Conservation (phyloP, 2,797 vertebrate species). For the Amphiprion clarkii region DNA sequence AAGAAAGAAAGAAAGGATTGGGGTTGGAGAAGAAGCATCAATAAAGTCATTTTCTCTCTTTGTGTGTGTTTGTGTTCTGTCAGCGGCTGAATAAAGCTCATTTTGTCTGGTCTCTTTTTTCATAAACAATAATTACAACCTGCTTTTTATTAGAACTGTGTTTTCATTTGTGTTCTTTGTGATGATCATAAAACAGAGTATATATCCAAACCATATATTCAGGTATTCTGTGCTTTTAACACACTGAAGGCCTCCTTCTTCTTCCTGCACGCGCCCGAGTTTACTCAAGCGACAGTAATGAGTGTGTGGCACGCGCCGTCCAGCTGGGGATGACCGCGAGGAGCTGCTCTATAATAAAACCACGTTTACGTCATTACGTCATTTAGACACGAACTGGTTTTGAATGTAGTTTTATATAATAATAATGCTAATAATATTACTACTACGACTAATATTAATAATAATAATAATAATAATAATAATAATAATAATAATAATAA, state of each 20-base stretch:
- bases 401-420: too few species aligned
- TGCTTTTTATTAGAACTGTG: too few species aligned
- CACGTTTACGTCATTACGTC: too few species aligned
- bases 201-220: not conserved
- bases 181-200: not conserved
- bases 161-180: not conserved
- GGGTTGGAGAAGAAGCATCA: constrained; percentile 17
- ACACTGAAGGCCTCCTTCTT: not conserved
- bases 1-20: not conserved
- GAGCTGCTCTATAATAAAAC: not conserved
- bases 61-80: constrained; percentile 69
- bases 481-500: too few species aligned
- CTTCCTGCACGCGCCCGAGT: constrained; percentile 58
- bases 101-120: constrained; percentile 61
- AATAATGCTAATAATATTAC: too few species aligned
- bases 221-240: not conserved
- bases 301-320: constrained; percentile 69
- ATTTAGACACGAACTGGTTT: too few species aligned
- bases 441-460: too few species aligned
- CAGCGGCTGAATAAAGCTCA: constrained; percentile 67
- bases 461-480: too few species aligned
- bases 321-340: constrained; percentile 51
- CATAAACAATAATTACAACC: not conserved
- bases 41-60: constrained; percentile 69
- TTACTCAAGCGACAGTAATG: constrained; percentile 59